Base-by-base conservation (phyloP, 2,797 vertebrate species). In the Buceros bicornis region DNA sequence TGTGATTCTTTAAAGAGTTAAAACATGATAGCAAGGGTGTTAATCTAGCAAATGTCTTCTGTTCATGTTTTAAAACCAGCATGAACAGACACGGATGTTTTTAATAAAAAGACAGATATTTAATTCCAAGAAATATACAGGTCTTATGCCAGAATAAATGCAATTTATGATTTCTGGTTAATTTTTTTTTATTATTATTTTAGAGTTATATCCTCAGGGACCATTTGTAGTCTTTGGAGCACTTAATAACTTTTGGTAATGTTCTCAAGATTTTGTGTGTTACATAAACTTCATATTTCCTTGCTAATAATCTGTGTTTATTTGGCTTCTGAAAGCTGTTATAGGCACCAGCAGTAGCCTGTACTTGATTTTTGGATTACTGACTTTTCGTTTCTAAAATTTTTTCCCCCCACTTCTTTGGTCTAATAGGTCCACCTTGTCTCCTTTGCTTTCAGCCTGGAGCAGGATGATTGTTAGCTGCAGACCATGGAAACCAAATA, bases 81-180 rank as follows among this genome's bases (percentile, higher is more conserved):
- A 61, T 81, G 81, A 92, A 58, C 74, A 95, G 50, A 71, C 53
- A 16, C 50, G 83, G 83, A 93, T 95, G 83, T 81, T 97, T 96
- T 95, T 82, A 89, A 82, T 95, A 90, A 87, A 80, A 93, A 82
- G 66, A 37, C 37, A 89, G 69, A 53, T 84, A 90, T 19, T 93
- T 95, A 95, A 94, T 95, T 93, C 60, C 71, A 93, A 87, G 67
- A 78, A 84, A 77, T 54, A 54, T 54, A 87, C 37, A 80, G 60
- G 53, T 84, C 28, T 87, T 66, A 67, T 65, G 86, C 94, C 91
- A 97, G 86, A 93, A 80, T 45, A 95, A 90, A 92, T 92, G 81
- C 24, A 69, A 31, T 65, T 90, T 93, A 37, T 92, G 86, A 96
- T 89, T 95, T 95, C 65, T 93, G 65, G 31, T 93, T 95, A 90